phyloP scores from a whole-genome alignment of 2,888 invertebrate species.

The Entomobrya proxima region DNA sequence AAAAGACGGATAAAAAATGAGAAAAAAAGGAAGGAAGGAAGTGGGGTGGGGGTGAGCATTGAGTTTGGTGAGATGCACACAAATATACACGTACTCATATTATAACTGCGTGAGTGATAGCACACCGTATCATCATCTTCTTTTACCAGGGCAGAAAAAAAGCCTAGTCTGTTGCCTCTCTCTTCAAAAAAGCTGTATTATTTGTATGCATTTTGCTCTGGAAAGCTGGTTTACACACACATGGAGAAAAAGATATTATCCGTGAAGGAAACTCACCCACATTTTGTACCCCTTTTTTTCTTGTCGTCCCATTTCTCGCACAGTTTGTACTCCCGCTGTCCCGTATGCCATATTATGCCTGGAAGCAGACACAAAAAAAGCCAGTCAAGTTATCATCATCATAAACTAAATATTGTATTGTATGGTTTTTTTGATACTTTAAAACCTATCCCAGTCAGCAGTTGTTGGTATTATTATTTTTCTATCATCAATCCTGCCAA shows the following conservation, averaged over 20 bases:
- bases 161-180: neutral
- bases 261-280: constrained; percentile 46
- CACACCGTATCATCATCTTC: constrained; percentile 12
- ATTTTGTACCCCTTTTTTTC: constrained; percentile 43
- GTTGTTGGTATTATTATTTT: constrained; percentile 58
- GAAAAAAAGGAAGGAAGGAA: constrained; percentile 52
- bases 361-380: constrained; percentile 45
- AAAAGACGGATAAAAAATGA: constrained; percentile 16
- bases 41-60: constrained; percentile 61
- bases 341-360: constrained; percentile 22
- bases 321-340: constrained; percentile 1
- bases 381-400: constrained; percentile 19
- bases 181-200: neutral
- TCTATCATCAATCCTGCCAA: constrained; percentile 71
- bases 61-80: constrained; percentile 40
- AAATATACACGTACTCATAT: too few relatives aligned
- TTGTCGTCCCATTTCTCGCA: constrained; percentile 30
- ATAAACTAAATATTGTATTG: neutral
- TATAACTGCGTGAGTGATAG: constrained; percentile 17
- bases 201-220: too few relatives aligned
- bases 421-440: too few relatives aligned
- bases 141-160: neutral
- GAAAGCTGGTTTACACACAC: constrained; percentile 5
- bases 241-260: constrained; percentile 38
- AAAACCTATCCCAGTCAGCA: constrained; percentile 31